Evolutionary conservation across 2,888 invertebrate species (phyloP).

Genomic region (Fissipunctia ypsillon): DNA sequence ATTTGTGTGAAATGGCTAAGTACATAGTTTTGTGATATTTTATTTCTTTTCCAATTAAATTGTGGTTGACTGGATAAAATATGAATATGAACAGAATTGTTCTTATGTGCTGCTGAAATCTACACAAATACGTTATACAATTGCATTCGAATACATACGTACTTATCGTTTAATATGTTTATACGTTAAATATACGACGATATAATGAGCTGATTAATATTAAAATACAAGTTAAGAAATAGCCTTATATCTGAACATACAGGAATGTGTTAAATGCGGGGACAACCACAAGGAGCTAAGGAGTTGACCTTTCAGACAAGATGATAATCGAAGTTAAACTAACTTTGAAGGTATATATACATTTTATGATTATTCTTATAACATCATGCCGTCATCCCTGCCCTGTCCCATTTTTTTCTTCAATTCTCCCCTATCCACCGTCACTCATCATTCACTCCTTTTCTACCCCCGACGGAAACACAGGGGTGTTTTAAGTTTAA

Average conservation of each 20-base stretch:
- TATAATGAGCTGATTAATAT: neutral
- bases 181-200: neutral
- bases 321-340: neutral
- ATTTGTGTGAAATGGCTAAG: neutral
- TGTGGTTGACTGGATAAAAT: neutral
- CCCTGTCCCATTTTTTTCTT: neutral
- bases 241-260: slow-evolving; percentile 21
- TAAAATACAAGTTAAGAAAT: slow-evolving; percentile 12
- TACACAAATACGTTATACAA: slow-evolving; percentile 13
- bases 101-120: neutral
- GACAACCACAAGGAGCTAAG: slow-evolving; percentile 4
- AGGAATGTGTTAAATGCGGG: slow-evolving; percentile 42
- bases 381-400: neutral
- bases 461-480: too few relatives aligned
- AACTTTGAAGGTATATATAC: neutral
- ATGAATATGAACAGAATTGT: neutral
- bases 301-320: neutral
- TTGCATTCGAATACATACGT: neutral
- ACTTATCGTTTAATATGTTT: slow-evolving; percentile 1
- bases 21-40: neutral
- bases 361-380: neutral
- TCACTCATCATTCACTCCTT: too few relatives aligned
- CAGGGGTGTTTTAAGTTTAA: too few relatives aligned
- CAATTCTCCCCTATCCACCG: too few relatives aligned
- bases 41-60: neutral